phyloP scores from a whole-genome alignment of 1,140 invertebrate species.

The Brachionus angularis region DNA sequence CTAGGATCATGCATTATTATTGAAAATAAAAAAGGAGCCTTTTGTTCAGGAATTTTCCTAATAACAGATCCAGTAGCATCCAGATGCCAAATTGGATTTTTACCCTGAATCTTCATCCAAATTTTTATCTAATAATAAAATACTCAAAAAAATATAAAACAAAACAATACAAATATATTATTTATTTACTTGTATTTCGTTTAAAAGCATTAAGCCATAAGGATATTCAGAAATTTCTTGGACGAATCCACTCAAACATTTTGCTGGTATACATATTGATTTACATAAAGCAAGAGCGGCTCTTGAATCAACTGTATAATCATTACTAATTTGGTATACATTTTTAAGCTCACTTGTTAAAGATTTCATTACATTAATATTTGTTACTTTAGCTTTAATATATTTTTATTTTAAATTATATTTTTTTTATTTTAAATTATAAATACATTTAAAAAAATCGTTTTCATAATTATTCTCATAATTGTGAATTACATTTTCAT shows the following conservation, averaged over 20 bases:
- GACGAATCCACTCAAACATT: not conserved
- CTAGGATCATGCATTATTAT: not conserved
- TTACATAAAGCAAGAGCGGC: not conserved
- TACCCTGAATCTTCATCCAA: not conserved
- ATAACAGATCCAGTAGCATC: conserved; percentile 19
- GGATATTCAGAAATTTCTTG: conserved; percentile 32
- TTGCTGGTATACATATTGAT: not conserved
- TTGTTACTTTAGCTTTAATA: not conserved
- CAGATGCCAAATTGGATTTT: conserved; percentile 16
- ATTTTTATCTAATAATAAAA: not conserved
- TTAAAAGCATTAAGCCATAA: conserved; percentile 13
- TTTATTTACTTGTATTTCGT: not conserved
- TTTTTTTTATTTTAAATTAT: too few relatives aligned
- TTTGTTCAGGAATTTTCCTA: not conserved
- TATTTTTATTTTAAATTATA: not conserved
- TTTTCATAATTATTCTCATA: not conserved
- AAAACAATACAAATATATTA: not conserved
- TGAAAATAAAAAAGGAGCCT: conserved; percentile 19
- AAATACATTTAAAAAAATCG: conserved; percentile 28
- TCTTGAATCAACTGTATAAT: not conserved
- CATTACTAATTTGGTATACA: not conserved
- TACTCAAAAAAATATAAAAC: not conserved
- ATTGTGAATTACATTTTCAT: conserved; percentile 18
- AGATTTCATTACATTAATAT: not conserved
- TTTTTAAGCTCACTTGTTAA: not conserved